phyloP scores from a whole-genome alignment of 2,797 vertebrate genomes.

The Hydrolagus colliei region DNA sequence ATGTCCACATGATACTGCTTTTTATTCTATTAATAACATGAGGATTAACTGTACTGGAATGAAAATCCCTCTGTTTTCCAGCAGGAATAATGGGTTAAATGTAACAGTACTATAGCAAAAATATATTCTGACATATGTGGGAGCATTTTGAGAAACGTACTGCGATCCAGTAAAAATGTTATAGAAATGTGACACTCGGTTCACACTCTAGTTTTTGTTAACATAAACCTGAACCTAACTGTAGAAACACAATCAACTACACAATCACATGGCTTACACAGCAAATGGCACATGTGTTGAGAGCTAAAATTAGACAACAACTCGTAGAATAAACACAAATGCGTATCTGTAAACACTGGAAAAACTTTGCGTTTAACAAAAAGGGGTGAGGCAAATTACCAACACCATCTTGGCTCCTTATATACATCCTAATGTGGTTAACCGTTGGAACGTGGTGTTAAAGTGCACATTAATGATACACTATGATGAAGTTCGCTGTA shows the following conservation, averaged over 20 bases:
- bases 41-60: neutral
- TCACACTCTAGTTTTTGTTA: neutral
- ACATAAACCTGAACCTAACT: neutral
- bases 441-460: neutral
- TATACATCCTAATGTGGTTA: neutral
- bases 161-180: no score
- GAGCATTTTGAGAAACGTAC: neutral
- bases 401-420: no score
- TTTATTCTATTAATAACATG: neutral
- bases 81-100: neutral
- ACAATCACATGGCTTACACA: neutral
- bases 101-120: neutral
- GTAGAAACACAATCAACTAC: neutral
- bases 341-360: no score
- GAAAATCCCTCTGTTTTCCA: neutral
- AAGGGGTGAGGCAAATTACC: no score
- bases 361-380: neutral
- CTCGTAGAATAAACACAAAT: no score
- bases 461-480: neutral
- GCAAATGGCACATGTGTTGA: neutral
- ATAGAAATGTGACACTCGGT: neutral
- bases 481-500: neutral
- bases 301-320: neutral
- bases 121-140: neutral
- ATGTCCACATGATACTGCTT: neutral